Conservation (phyloP, 2,113 vertebrate genomes). For the Chloropsis cyanopogon region DNA sequence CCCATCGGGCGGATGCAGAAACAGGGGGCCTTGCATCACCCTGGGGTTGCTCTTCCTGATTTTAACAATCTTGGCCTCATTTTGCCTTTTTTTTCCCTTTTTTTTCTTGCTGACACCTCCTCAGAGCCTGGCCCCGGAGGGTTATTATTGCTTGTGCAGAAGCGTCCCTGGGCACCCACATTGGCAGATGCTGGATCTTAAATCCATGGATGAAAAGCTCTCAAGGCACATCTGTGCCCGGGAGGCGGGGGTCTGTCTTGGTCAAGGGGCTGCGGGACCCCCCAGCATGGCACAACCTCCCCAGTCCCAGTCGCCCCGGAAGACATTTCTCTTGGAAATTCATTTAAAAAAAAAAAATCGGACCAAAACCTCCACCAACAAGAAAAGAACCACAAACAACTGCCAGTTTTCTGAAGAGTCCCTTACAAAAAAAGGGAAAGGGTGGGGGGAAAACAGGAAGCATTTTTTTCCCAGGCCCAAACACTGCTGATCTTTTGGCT, state of each 20-base stretch:
- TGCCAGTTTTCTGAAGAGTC: background rate
- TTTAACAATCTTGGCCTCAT: background rate
- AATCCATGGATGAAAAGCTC: background rate
- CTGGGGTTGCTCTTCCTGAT: background rate
- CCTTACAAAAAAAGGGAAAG: background rate
- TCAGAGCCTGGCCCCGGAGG: background rate
- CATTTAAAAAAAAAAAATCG: background rate
- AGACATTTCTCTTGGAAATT: slow-evolving; percentile 39
- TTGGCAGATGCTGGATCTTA: background rate
- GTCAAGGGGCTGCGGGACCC: background rate
- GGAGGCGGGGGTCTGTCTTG: background rate
- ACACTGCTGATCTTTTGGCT: background rate
- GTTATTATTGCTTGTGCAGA: slow-evolving; percentile 61
- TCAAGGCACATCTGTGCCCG: background rate
- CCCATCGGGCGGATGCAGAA: fast-evolving
- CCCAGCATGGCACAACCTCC: background rate
- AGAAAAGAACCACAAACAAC: background rate
- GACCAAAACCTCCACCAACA: background rate
- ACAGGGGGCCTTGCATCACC: fast-evolving
- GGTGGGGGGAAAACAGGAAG: background rate
- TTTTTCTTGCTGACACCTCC: background rate
- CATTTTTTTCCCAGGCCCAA: background rate
- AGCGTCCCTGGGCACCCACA: fast-evolving
- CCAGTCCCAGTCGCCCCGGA: background rate
- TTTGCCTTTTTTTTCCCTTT: fast-evolving